Conservation (phyloP, 1,140 invertebrate species). For the Eriocheir sinensis region DNA sequence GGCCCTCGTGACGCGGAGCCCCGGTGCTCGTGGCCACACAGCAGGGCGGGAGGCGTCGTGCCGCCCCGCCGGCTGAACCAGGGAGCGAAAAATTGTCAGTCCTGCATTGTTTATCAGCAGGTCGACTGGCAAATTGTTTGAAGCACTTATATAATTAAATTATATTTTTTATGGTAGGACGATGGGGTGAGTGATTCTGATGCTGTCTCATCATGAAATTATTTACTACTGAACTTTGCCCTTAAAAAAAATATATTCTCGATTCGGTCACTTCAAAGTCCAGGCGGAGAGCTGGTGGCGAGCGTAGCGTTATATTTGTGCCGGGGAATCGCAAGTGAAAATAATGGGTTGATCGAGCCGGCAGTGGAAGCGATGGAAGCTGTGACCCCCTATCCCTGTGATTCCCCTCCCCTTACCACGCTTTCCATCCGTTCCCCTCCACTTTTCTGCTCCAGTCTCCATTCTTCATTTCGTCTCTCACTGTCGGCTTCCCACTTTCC, state of each 20-base stretch:
- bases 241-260: too few species aligned
- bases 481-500: not conserved
- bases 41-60: not conserved
- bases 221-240: not conserved
- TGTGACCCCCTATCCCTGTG: not conserved
- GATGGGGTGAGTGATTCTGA: not conserved
- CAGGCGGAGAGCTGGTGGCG: not conserved
- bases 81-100: not conserved
- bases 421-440: not conserved
- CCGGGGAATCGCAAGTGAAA: not conserved
- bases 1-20: too few species aligned
- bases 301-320: not conserved
- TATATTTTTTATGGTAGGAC: not conserved
- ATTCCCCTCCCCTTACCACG: not conserved
- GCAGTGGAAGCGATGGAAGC: not conserved
- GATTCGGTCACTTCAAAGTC: too few species aligned
- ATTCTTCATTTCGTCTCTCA: not conserved
- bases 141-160: slow-evolving; percentile 26
- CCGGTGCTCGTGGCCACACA: too few species aligned
- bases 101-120: not conserved
- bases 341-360: not conserved
- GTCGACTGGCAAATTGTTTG: slow-evolving; percentile 2
- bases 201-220: not conserved
- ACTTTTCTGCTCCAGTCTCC: not conserved
- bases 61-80: too few species aligned